A percentile compares a stretch with the other conserved stretches of the same genome.
These are phyloP conservation scores for Actias luna DNA, from an alignment of 2,888 invertebrate species.

Conservation along the genomic window DNA sequence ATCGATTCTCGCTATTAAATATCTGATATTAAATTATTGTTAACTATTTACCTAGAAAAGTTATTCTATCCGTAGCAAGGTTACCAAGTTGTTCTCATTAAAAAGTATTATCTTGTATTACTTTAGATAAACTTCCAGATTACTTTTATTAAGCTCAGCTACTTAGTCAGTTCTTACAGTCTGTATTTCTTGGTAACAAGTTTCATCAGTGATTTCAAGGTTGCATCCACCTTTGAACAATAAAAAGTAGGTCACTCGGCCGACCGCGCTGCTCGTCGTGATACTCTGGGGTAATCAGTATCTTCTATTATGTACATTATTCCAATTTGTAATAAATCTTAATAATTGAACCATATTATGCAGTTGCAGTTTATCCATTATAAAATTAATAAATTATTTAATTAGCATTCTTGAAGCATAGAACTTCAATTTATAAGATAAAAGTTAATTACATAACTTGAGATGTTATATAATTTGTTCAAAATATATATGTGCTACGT, in stretches of 20 bases:
- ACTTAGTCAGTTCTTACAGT: constrained; percentile 1
- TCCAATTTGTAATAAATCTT: constrained; percentile 14
- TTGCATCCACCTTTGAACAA: constrained; percentile 20
- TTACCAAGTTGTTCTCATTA: background rate
- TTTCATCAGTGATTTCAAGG: constrained; percentile 18
- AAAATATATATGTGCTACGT: too few species aligned
- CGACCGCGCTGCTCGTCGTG: constrained; percentile 15
- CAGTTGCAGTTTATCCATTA: too few species aligned
- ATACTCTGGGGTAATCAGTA: constrained; percentile 30
- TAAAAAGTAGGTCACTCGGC: constrained; percentile 32
- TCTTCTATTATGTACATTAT: constrained; percentile 26
- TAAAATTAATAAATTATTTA: too few species aligned
- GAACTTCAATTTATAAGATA: too few species aligned
- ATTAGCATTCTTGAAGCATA: too few species aligned
- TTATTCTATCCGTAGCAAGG: background rate
- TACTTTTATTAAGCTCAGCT: constrained; percentile 4
- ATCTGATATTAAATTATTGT: background rate
- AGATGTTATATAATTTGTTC: too few species aligned
- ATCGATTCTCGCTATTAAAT: too few species aligned
- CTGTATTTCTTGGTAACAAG: constrained; percentile 15
- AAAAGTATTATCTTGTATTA: background rate
- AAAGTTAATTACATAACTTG: too few species aligned
- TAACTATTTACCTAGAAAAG: too few species aligned
- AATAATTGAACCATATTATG: too few species aligned
- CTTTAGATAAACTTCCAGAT: background rate